These are phyloP conservation scores for Heliangelus exortis DNA, from an alignment of 2,797 vertebrate species.

Conservation along the genomic window DNA sequence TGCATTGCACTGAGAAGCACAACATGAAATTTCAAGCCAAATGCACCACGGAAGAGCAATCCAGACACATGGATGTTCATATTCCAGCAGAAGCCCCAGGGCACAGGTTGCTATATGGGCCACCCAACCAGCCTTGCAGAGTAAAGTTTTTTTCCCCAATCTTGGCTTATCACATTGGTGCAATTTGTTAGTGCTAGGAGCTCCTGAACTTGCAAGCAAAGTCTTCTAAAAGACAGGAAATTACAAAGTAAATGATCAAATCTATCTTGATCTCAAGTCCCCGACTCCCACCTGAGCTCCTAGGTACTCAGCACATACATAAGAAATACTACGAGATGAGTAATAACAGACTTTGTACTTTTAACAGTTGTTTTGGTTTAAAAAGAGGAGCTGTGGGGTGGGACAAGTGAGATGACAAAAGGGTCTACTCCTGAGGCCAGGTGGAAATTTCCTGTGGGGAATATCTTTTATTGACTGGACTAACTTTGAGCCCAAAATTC, in stretches of 20 bases:
- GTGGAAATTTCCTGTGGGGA: neutral
- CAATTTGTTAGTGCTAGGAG: neutral
- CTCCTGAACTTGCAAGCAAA: neutral
- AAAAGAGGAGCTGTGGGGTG: neutral
- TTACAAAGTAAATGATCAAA: rapidly evolving
- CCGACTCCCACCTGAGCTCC: neutral
- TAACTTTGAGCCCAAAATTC: neutral
- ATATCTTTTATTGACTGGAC: neutral
- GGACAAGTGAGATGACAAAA: neutral
- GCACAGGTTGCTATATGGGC: rapidly evolving
- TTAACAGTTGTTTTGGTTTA: neutral
- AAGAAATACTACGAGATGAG: rapidly evolving
- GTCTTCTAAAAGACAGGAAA: too few relatives aligned
- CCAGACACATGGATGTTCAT: rapidly evolving
- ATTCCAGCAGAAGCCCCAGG: neutral
- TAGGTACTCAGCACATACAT: rapidly evolving
- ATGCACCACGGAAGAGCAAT: neutral
- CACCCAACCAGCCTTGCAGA: rapidly evolving
- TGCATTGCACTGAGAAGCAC: neutral
- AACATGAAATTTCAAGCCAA: neutral
- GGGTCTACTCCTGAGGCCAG: neutral
- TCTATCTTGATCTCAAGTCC: rapidly evolving
- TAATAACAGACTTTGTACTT: too few relatives aligned
- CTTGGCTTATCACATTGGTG: rapidly evolving
- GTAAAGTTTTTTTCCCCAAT: rapidly evolving